Conservation (phyloP, 2,888 invertebrate genomes). For the Tillus elongatus region DNA sequence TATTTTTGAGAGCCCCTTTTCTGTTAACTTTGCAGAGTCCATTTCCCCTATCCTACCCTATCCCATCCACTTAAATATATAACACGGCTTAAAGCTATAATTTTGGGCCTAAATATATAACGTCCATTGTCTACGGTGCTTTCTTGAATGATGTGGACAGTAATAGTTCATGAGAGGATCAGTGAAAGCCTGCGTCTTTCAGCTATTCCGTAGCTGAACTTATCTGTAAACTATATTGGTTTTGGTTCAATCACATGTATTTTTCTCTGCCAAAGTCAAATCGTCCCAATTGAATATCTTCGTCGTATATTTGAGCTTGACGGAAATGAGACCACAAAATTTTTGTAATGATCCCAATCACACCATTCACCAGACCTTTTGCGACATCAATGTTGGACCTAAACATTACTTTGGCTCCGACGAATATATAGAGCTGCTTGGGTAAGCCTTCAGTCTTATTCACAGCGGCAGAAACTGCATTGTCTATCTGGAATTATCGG, state of each 20-base stretch:
- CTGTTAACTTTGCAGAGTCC: conserved; percentile 17
- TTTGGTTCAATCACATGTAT: conserved; percentile 20
- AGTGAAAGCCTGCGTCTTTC: conserved; percentile 23
- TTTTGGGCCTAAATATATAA: conserved; percentile 21
- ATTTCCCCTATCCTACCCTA: conserved; percentile 24
- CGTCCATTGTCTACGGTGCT: conserved; percentile 21
- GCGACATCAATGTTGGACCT: no score
- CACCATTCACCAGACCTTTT: conserved; percentile 20
- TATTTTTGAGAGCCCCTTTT: conserved; percentile 11
- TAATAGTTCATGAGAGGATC: conserved; percentile 23
- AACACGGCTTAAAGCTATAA: conserved; percentile 25
- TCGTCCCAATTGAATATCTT: conserved; percentile 18
- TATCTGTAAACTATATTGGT: conserved; percentile 21
- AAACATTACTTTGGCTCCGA: no score
- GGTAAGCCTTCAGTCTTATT: no score
- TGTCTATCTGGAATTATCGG: no score
- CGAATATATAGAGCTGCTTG: no score
- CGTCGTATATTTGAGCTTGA: conserved; percentile 18
- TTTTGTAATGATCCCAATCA: conserved; percentile 20
- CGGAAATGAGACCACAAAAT: conserved; percentile 23
- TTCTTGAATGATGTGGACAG: conserved; percentile 22
- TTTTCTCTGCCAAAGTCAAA: conserved; percentile 19
- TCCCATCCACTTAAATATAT: conserved; percentile 21
- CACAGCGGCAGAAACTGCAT: no score
- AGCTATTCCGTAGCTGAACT: conserved; percentile 21